These are phyloP conservation scores for Bembecia ichneumoniformis DNA, from an alignment of 2,888 invertebrate species.

Conservation along the genomic window DNA sequence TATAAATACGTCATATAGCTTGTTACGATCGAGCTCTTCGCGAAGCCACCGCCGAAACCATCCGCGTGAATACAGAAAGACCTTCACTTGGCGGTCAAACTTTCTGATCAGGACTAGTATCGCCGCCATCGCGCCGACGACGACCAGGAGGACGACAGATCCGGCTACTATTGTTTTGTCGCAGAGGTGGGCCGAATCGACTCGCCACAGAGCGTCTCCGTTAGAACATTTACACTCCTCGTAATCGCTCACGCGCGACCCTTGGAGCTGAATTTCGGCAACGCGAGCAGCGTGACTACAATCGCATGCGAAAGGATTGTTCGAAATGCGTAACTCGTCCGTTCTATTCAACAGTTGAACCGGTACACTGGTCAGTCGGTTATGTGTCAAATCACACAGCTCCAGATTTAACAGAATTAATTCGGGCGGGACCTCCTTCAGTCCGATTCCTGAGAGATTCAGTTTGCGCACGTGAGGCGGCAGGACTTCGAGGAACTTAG, in stretches of 20 bases:
- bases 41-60: constrained; percentile 73
- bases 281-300: constrained; percentile 12
- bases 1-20: constrained; percentile 81
- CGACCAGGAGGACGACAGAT: background rate
- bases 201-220: constrained; percentile 5
- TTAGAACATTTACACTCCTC: constrained; percentile 10
- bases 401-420: constrained; percentile 1
- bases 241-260: constrained; percentile 12
- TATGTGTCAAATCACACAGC: constrained; percentile 13
- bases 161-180: constrained; percentile 8
- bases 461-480: constrained; percentile 5
- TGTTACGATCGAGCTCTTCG: constrained; percentile 75
- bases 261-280: constrained; percentile 3
- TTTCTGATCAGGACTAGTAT: background rate
- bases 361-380: constrained; percentile 11
- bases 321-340: constrained; percentile 9
- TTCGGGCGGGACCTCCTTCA: constrained; percentile 7
- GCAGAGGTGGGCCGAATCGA: constrained; percentile 19
- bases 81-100: constrained; percentile 11
- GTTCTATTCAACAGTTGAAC: constrained; percentile 6
- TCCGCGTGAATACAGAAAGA: constrained; percentile 20
- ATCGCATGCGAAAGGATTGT: constrained; percentile 19
- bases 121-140: constrained; percentile 1
- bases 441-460: constrained; percentile 11
- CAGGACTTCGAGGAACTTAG: background rate